Base-by-base conservation (phyloP, 2,888 invertebrate genomes). In the Capitulum mitella region DNA sequence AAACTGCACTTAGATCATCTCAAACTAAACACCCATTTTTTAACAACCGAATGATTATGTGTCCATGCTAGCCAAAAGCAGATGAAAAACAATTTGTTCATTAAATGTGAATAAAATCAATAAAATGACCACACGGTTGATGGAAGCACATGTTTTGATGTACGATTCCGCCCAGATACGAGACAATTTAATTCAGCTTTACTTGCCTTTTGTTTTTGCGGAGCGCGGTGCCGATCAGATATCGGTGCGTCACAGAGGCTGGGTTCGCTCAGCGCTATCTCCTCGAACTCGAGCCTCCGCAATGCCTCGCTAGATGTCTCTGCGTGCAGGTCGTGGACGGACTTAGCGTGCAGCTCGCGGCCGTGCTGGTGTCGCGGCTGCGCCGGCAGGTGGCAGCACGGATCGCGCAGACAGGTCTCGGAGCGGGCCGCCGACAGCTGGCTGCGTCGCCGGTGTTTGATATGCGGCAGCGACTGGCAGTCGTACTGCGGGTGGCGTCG, bases 241-340 rank as follows among this genome's bases (percentile, higher is more conserved):
- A 54, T 32, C 16, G 70, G 70, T 22, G 70, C 70, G 70, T 70
- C 70, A 37, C 70, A 70, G 0, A 70, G 37, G 70, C 70, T 70
- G 16, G 70, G 70, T 37, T 70, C 70, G 37, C 70, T 70, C 70
- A 70, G 70, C 70, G 70, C 70, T 37, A 70, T 37, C 70, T 70
- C 70, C 12, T 70, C 70, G 26, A 37, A 70, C 70, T 70, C 37
- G 3, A 70, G 70, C 32, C 70, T 37, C 22, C 37, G 34, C 37
- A 70, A 2, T 5, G 37, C 70, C 70, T 70, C 70, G 26, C 37
- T 37, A 70, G 70, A 70, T 37, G 70, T 70, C 70, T 70, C 70
- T 70, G 37, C 70, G 37, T 70, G 70, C 70, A 70, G 70, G 19
- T 70, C 37, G 70, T 70, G 70, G 6, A 70, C 70, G 2, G 70